A percentile compares a stretch with the other conserved stretches of the same genome.
phyloP scores from a whole-genome alignment of 2,797 vertebrate genomes.

The Phalanger gymnotis region DNA sequence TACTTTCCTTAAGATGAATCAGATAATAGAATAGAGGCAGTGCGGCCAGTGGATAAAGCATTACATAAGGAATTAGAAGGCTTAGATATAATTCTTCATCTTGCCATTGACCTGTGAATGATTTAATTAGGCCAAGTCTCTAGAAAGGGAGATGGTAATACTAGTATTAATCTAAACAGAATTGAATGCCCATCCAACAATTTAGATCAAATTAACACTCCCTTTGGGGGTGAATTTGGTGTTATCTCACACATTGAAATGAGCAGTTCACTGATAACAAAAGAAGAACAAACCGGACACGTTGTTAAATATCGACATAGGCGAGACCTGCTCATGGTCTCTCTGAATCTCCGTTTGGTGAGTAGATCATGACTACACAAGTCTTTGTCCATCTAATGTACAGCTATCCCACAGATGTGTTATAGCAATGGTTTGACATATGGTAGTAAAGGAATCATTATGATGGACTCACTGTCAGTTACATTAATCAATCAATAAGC shows the following conservation, averaged over 20 bases:
- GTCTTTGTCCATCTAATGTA: background rate
- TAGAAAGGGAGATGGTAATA: background rate
- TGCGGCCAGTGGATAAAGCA: background rate
- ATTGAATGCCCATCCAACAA: conserved; percentile 17
- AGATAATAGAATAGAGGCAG: background rate
- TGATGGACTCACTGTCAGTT: background rate
- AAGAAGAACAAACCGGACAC: background rate
- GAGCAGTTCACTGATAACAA: background rate
- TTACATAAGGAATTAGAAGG: background rate
- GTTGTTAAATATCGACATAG: background rate
- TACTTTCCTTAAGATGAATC: background rate
- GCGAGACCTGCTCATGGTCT: background rate
- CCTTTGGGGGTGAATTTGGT: background rate
- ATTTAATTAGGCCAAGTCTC: conserved; percentile 25
- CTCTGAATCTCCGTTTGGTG: background rate
- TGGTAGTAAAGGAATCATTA: background rate
- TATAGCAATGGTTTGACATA: background rate
- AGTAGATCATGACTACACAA: background rate
- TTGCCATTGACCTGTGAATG: background rate
- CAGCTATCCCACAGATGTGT: background rate
- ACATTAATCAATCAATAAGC: background rate
- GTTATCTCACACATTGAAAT: background rate
- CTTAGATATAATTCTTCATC: background rate
- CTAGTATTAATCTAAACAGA: conserved; percentile 3
- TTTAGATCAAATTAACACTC: background rate